Evolutionary conservation across 2,888 invertebrate species (phyloP).

Genomic region (Apoderus coryli): DNA sequence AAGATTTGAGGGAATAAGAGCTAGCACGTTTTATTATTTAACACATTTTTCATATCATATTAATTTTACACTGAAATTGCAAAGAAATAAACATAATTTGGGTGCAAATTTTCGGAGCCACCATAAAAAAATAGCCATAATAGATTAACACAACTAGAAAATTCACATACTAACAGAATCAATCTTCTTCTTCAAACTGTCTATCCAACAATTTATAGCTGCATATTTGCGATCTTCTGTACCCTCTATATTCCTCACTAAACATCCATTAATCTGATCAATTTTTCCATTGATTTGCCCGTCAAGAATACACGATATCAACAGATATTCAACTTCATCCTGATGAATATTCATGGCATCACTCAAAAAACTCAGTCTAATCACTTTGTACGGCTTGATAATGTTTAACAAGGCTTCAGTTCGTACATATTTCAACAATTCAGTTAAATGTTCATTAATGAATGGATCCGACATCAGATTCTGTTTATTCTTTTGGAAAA

Average conservation of each 20-base stretch:
- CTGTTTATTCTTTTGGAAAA: constrained; percentile 52
- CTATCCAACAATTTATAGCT: constrained; percentile 86
- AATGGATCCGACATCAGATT: constrained; percentile 91
- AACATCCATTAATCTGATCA: constrained; percentile 83
- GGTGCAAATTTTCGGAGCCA: too few species aligned
- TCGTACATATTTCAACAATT: constrained; percentile 82
- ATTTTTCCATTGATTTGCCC: constrained; percentile 71
- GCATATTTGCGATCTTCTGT: constrained; percentile 66
- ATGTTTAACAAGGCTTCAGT: constrained; percentile 91
- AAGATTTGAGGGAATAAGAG: too few species aligned
- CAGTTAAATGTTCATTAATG: constrained; percentile 93
- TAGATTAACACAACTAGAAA: too few species aligned
- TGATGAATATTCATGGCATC: constrained; percentile 82
- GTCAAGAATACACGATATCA: constrained; percentile 94
- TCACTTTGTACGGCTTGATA: constrained; percentile 91
- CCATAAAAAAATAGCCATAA: too few species aligned
- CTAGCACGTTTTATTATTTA: too few species aligned
- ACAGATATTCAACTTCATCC: constrained; percentile 83
- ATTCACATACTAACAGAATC: too few species aligned
- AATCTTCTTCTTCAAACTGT: constrained; percentile 24
- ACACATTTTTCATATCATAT: too few species aligned
- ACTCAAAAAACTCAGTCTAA: constrained; percentile 91
- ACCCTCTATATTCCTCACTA: constrained; percentile 53
- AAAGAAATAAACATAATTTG: too few species aligned
- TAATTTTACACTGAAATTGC: too few species aligned